Evolutionary conservation across 2,888 invertebrate genomes (phyloP), one percentile per base, ranked within the genome.

Genomic region (Mamestra brassicae): DNA sequence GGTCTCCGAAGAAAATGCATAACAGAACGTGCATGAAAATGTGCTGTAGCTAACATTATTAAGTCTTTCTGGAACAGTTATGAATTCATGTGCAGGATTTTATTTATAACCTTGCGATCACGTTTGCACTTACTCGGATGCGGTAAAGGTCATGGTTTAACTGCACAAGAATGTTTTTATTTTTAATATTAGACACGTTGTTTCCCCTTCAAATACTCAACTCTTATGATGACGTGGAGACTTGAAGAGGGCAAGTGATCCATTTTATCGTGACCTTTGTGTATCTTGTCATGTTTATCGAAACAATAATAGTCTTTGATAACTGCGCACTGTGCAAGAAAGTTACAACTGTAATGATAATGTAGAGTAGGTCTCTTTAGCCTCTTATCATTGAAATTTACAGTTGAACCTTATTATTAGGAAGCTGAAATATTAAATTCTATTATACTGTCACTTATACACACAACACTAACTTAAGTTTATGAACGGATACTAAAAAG

Each of bases 1-100:
- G 10, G 52, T 67, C 47, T 72, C 64, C 57, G 45, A 61, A 54
- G 62, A 62, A 36, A 72, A 60, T 61, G 34, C 65, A 58, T 78
- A 64, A 36, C 47, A 76, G 71, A 82, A 62, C 62, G 58, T 71
- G 83, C 42, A 57, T 57, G n/a, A 47, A 57, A 80, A 78, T 60
- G 58, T 72, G 42, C 64, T 63, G 50, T 36, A 45, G 6, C 4
- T 57, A 38, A 63, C 64, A 57, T 71, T 78, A 62, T 38, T 42
- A 65, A 60, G 61, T 61, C 36, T 69, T 66, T 83, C 58, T 84
- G 63, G 26, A 84, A 55, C n/a, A 55, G 34, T 69, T 69, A 8
- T 55, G 17, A 63, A 66, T 63, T 62, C 17, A 66, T 80, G 54
- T 58, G 36, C 34, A 61, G 45, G 52, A 54, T 83, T 58, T 69